Evolutionary conservation across 2,113 vertebrate genomes (phyloP), one percentile per base, ranked within the genome.

Genomic region (Xiphophorus maculatus): DNA sequence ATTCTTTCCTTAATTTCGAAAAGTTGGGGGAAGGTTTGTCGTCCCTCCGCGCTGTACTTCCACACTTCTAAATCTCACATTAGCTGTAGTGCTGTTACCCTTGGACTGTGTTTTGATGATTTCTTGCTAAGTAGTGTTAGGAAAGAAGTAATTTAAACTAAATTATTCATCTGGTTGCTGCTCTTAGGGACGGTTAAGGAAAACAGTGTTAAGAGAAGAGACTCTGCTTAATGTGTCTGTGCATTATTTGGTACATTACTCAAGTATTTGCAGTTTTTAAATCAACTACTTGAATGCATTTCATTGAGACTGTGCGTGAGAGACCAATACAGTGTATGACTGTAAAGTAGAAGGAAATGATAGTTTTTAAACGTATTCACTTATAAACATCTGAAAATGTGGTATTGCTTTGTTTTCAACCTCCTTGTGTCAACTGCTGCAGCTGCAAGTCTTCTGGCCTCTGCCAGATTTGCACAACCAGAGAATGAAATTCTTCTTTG

Each of bases 1-100:
- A 94, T 92, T 92, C 90, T 86, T 91, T 80, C 67, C 74, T 79
- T 88, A 90, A 92, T 87, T 92, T 86, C 81, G 82, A 74, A 90
- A 89, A 90, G 88, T 80, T 82, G 84, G 90, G 71, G 86, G 79
- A 73, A 83, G 78, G 74, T 87, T 87, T 86, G 65, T 74, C 84
- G 33, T 80, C 73, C 82, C 71, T 76, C 65, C 22, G 58, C 10
- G 66, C 83, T 82, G 81, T 44, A 74, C 66, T 71, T 70, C 69
- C 63, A 65, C 66, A 3, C 15, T 60, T 19, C 71, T 71, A 32
- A 74, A 65, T 54, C 71, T 78, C 78, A 33, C 74, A 68, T 81
- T 62, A 82, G 19, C 67, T 76, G n/a, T 68, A 82, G 85, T 66
- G 68, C 66, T 66, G 61, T 86, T 77, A 84, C 67, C 44, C 51